Evolutionary conservation across 2,797 vertebrate genomes (phyloP), one percentile per base, ranked within the genome.

Genomic region (Hippoglossus hippoglossus): DNA sequence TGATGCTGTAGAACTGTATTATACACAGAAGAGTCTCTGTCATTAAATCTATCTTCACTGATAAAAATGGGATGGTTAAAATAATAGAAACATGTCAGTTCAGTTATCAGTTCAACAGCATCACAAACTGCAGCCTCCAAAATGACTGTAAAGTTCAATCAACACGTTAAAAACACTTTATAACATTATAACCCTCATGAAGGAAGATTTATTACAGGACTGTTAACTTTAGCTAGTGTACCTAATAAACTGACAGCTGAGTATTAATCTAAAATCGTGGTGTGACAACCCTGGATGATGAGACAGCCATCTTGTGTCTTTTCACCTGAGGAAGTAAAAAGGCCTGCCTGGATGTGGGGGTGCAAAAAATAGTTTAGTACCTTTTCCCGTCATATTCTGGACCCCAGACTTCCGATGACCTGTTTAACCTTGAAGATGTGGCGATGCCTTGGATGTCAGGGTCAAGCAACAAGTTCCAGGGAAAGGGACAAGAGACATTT

Each of bases 231-330:
- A 10, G 28, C 1, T 19, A 11, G 19, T 31, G 46, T 9, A 2
- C 0, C n/a, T 36, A 51, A 24, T 31, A 34, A 24, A 46, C 58
- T 26, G 58, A 15, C 26, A 31, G 7, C 16, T 60, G 22, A 19
- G 8, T 25, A 53, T 41, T 57, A 24, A 21, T 10, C 18, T 46
- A 46, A 46, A 46, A 46, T 12, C 6, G 19, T 47, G 31, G 50
- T 52, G 47, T 31, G 53, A 63, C 6, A 70, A 16, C 62, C 60
- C 31, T 73, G 61, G 26, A 53, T 66, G 71, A 72, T 52, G 67
- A 86, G 64, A 71, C 74, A 82, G 66, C 78, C 81, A 84, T 82
- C 51, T 74, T 71, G 39, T 28, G 60, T 56, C 56, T 60, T 74
- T 59, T 73, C 67, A 53, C 64, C 53, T 31, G 47, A 79, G 47